phyloP scores from a whole-genome alignment of 2,888 invertebrate species.

The Synergus japonicus region DNA sequence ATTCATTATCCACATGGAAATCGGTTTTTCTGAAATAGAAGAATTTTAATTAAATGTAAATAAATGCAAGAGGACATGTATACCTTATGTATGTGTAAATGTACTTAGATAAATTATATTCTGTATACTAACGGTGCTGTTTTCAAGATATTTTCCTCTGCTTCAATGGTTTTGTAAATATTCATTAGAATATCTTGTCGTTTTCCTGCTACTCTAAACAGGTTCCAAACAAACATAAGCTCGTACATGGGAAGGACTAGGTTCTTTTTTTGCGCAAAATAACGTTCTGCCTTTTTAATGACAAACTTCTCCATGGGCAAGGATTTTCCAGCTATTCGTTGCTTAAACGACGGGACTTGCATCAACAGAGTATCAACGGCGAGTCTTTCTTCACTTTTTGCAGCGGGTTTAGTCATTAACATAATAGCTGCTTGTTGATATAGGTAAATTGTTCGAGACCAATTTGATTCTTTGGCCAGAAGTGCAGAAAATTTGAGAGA shows the following conservation, averaged over 20 bases:
- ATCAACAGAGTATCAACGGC: constrained; percentile 84
- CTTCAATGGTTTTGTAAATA: constrained; percentile 83
- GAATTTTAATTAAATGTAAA: constrained; percentile 22
- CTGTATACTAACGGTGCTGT: constrained; percentile 61
- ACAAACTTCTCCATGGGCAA: constrained; percentile 98
- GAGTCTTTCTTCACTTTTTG: constrained; percentile 78
- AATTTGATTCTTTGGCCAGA: constrained; percentile 88
- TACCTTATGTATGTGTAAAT: too few relatives aligned
- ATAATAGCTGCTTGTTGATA: constrained; percentile 93
- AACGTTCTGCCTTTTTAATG: constrained; percentile 90
- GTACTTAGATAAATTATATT: background rate
- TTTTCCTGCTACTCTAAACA: constrained; percentile 89
- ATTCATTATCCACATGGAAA: constrained; percentile 85
- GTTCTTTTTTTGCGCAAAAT: constrained; percentile 84
- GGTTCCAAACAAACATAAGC: constrained; percentile 95
- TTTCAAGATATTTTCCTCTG: constrained; percentile 72
- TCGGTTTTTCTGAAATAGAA: constrained; percentile 71
- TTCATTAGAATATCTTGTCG: constrained; percentile 82
- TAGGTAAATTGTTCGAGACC: constrained; percentile 95
- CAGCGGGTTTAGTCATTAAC: constrained; percentile 83
- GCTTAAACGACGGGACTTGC: constrained; percentile 90
- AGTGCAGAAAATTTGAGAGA: constrained; percentile 86
- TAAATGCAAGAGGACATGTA: background rate
- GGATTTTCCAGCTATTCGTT: constrained; percentile 96
- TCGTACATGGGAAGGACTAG: constrained; percentile 92